These are phyloP conservation scores for Orthonyx spaldingii DNA, from an alignment of 2,113 vertebrate genomes.

Conservation along the genomic window DNA sequence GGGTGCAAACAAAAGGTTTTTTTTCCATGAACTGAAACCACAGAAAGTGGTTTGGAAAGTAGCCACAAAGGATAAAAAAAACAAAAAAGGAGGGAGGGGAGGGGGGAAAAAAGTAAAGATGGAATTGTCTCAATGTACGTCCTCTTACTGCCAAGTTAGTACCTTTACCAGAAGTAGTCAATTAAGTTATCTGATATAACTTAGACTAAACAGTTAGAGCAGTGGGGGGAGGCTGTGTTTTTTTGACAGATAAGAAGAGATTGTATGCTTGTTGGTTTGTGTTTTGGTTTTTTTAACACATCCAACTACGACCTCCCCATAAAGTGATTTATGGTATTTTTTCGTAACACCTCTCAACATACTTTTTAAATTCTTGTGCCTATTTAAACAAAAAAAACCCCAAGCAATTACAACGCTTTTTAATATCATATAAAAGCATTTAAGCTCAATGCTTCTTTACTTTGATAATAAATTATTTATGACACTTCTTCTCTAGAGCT, in stretches of 20 bases:
- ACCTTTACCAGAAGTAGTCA: neutral
- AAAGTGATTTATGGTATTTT: neutral
- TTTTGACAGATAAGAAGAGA: neutral
- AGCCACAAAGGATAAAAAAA: neutral
- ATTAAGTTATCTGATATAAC: neutral
- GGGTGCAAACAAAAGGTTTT: neutral
- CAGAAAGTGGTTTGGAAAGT: neutral
- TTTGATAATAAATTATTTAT: neutral
- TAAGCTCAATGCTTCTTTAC: neutral
- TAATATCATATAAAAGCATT: neutral
- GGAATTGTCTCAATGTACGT: neutral
- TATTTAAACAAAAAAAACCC: neutral
- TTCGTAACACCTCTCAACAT: neutral
- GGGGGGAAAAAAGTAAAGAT: neutral
- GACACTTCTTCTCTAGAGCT: neutral
- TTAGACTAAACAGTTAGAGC: neutral
- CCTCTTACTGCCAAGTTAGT: neutral
- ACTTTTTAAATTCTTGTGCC: neutral
- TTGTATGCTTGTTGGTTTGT: neutral
- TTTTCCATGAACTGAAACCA: conserved; percentile 7
- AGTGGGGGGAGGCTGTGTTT: neutral
- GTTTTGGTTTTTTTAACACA: neutral
- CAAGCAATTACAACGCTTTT: neutral
- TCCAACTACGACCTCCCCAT: neutral
- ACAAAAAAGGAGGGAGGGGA: accelerated